These are phyloP conservation scores for Spodoptera picta DNA, from an alignment of 2,888 invertebrate genomes.

Conservation along the genomic window DNA sequence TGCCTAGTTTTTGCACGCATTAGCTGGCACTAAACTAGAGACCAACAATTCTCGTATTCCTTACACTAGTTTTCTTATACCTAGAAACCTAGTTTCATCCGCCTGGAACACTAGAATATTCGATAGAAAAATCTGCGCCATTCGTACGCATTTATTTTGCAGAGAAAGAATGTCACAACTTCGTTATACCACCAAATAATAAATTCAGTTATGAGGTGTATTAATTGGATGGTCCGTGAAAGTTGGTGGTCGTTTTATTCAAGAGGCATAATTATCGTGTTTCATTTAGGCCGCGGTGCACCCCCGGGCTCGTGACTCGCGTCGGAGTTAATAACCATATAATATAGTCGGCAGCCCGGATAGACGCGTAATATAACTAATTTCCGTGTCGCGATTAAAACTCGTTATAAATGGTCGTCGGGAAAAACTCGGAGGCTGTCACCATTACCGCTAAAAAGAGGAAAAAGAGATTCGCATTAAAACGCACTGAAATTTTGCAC, in stretches of 20 bases:
- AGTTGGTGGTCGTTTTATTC: constrained; percentile 47
- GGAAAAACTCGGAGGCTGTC: constrained; percentile 70
- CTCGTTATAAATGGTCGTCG: constrained; percentile 76
- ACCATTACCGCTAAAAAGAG: constrained; percentile 76
- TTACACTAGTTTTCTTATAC: constrained; percentile 1
- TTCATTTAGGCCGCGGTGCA: constrained; percentile 56
- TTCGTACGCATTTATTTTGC: constrained; percentile 60
- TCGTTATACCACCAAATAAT: constrained; percentile 34
- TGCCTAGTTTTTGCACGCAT: too few relatives aligned
- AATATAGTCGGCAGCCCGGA: constrained; percentile 67
- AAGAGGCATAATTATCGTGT: constrained; percentile 54
- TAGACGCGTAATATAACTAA: constrained; percentile 76
- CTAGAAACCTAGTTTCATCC: constrained; percentile 13
- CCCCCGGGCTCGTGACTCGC: constrained; percentile 58
- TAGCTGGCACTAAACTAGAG: background rate
- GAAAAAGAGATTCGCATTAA: constrained; percentile 70
- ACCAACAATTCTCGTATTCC: background rate
- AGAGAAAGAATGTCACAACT: constrained; percentile 28
- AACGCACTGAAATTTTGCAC: constrained; percentile 70
- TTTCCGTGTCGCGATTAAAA: constrained; percentile 80
- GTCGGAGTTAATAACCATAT: constrained; percentile 72
- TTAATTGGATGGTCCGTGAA: constrained; percentile 51
- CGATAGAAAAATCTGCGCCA: constrained; percentile 72
- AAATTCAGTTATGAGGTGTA: constrained; percentile 45
- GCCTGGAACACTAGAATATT: constrained; percentile 58